Evolutionary conservation across 37 sponge, comb jelly and placozoan genomes (phyloP), one percentile per base, ranked within the genome.

Genomic region (Chondrilla cf. caribensis): DNA sequence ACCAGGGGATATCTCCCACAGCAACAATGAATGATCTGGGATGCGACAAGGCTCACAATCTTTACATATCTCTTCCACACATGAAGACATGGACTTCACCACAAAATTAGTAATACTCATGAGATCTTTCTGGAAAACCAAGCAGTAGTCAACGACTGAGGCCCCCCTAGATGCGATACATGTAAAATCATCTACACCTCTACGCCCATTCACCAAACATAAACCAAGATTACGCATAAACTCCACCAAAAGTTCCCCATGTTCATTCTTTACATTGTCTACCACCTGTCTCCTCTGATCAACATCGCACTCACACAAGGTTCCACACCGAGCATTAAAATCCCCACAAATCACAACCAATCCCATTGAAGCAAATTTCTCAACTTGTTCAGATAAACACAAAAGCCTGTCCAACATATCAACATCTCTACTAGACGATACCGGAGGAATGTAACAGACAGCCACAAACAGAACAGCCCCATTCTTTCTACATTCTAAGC

Each of bases 391-490:
- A 21, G 37, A 5, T 38, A 70, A 31, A 35, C 6, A 7, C 7
- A 19, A 37, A 9, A 32, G 31, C 8, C 35, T 31, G 4, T 31
- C 72, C 5, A 33, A 32, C 8, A 38, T 19, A 37, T 37, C 37
- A 22, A 70, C 72, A 3, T 37, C 72, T 70, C 72, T 70, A 17
- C 72, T 9, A 19, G 38, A 70, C 9, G 35, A 32, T 9, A 70
- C 31, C 3, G 72, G 72, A 70, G 72, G 72, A 4, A 70, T 7
- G 72, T 70, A 70, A 37, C 72, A 70, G 5, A 70, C 72, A 5
- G 72, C 72, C 5, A 70, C 8, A 35, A 70, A 5, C 6, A 70
- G 5, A 6, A 31, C 35, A 9, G 40, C 14, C 5, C 19, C 8
- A 5, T 7, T 19, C 8, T 8, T 18, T 7, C 19, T 3, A 19